phyloP scores from a whole-genome alignment of 2,113 vertebrate species.

The Atrichornis clamosus region DNA sequence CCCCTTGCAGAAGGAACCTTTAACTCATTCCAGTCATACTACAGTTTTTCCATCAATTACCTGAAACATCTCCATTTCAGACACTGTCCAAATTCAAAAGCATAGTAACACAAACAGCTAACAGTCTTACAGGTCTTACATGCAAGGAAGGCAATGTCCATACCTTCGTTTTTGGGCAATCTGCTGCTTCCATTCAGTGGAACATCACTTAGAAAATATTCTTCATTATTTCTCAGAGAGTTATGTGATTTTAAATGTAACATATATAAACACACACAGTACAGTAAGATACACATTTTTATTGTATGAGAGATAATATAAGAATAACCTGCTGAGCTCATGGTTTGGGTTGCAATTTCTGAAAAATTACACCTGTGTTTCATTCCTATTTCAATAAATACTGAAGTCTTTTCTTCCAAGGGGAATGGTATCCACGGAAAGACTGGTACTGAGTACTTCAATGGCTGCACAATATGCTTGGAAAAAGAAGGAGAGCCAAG shows the following conservation, averaged over 20 bases:
- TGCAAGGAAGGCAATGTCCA: background rate
- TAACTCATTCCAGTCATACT: background rate
- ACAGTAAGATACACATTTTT: background rate
- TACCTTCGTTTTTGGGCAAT: background rate
- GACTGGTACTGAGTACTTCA: background rate
- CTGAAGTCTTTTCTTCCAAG: background rate
- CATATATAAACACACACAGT: background rate
- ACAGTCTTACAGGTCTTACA: background rate
- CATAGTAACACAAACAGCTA: background rate
- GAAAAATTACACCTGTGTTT: background rate
- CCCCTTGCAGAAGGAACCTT: background rate
- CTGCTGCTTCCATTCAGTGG: background rate
- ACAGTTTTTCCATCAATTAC: background rate
- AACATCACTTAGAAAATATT: background rate
- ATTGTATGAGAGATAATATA: background rate
- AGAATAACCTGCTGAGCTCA: background rate
- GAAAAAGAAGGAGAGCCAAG: background rate
- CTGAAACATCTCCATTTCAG: background rate
- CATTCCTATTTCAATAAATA: background rate
- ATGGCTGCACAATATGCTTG: background rate
- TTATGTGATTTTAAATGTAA: background rate
- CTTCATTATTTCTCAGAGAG: background rate
- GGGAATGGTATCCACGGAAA: background rate
- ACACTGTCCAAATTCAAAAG: background rate
- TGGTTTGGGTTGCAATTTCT: background rate